A percentile compares a stretch with the other conserved stretches of the same genome.
Conservation (phyloP, 2,888 invertebrate species). For the Noctua fimbriata region DNA sequence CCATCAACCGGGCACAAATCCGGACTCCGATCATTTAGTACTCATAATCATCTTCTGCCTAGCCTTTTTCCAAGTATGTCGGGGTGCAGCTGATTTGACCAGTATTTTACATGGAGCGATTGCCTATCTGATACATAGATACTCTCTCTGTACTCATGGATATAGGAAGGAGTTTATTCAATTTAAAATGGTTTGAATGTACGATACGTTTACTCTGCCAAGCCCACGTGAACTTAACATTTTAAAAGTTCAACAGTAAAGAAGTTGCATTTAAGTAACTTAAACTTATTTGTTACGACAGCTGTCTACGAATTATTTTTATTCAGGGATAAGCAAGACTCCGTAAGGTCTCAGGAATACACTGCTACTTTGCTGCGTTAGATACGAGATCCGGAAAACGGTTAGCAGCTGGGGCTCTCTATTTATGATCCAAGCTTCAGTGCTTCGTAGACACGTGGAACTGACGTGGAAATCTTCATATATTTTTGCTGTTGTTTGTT, state of each 20-base stretch:
- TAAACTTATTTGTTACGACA: not conserved
- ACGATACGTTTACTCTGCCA: not conserved
- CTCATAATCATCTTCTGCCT: too few species aligned
- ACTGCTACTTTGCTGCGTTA: slow-evolving; percentile 3
- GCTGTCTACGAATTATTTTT: slow-evolving; percentile 3
- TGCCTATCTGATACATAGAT: too few species aligned
- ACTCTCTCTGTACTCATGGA: too few species aligned
- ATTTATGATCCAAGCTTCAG: slow-evolving; percentile 39
- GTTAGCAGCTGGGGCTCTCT: slow-evolving; percentile 36
- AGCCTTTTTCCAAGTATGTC: too few species aligned
- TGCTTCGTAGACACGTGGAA: slow-evolving; percentile 4
- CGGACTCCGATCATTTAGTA: too few species aligned
- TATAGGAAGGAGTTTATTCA: not conserved
- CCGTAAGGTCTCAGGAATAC: slow-evolving; percentile 22
- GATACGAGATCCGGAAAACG: not conserved
- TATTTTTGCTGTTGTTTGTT: not conserved
- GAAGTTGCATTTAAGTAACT: not conserved
- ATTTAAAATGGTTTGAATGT: not conserved
- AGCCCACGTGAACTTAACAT: not conserved
- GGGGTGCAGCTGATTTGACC: too few species aligned
- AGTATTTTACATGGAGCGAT: too few species aligned
- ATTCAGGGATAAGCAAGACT: slow-evolving; percentile 13
- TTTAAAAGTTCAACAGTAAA: not conserved
- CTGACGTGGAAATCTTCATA: not conserved
- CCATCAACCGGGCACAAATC: too few species aligned